Base-by-base conservation (phyloP, 2,113 vertebrate genomes). In the Cyphomyrus plagiostoma region DNA sequence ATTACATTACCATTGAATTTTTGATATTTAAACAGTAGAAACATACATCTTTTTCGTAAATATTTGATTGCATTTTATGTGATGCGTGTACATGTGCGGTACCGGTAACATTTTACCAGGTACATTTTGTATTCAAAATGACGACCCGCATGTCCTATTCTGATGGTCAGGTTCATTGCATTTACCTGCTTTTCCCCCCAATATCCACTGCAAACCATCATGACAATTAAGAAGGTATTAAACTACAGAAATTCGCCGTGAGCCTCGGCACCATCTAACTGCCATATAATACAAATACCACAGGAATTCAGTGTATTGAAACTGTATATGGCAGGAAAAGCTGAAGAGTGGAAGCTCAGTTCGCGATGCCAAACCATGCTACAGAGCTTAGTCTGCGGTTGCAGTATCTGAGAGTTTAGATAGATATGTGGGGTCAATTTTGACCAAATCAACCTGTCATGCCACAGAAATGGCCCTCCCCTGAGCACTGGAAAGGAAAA, bases 401-500 rank as follows among this genome's bases (percentile, higher is more conserved):
- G 13, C 42, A n/a, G n/a, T 49, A 26, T 88, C 3, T 26, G 45
- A 50, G 10, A 13, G 17, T 49, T 19, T 42, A 88, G 87, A 88
- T n/a, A 42, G 87, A 62, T 42, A 7, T 62, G 8, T 42, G 49
- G 8, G 39, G 53, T 62, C 42, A 17, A 10, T 74, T 49, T 62
- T 88, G 58, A 23, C 10, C 83, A 35, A 88, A 74, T 88, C 39
- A 88, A 74, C 74, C 45, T 87, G 49, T 66, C 85, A 86, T 35
- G 53, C 53, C 23, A 58, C 62, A 48, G 56, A 80, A 80, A 35
- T 80, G 35, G 42, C 30, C 35, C 42, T 80, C 74, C 74, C 74
- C 35, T 80, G 35, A 80, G 35, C 3, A 88, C 2, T 17, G 45
- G 42, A 13, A 70, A 88, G 15, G 56, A 26, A 58, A 58, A 88